These are phyloP conservation scores for Ethmia dodecea DNA, from an alignment of 2,888 invertebrate species.

Conservation along the genomic window DNA sequence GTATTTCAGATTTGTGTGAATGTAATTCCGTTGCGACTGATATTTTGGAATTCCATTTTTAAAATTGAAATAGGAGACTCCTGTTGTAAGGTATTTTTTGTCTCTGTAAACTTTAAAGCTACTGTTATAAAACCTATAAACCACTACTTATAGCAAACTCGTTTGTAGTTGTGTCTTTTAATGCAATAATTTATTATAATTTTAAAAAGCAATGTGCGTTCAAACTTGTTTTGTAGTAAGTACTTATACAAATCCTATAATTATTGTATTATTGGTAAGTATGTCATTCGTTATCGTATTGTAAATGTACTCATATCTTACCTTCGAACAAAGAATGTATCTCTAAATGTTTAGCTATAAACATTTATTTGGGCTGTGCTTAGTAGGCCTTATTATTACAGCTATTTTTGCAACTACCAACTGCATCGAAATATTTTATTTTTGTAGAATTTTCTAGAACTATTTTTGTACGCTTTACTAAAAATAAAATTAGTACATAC, in stretches of 20 bases:
- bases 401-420: constrained; percentile 25
- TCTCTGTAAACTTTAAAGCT: neutral
- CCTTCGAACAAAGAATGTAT: neutral
- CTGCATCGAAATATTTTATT: constrained; percentile 11
- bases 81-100: neutral
- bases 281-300: no score
- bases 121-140: no score
- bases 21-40: constrained; percentile 3
- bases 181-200: no score
- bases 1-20: neutral
- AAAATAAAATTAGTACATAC: constrained; percentile 2
- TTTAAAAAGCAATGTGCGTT: no score
- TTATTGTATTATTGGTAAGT: no score
- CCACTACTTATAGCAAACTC: no score
- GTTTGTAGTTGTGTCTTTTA: no score
- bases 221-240: no score
- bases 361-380: constrained; percentile 27
- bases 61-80: neutral
- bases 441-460: constrained; percentile 18
- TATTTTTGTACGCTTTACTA: constrained; percentile 5
- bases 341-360: constrained; percentile 1
- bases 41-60: constrained; percentile 6
- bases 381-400: constrained; percentile 16
- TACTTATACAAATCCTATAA: no score
- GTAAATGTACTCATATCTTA: no score